phyloP scores from a whole-genome alignment of 1,140 invertebrate species.

The Matsumurasca onukii region DNA sequence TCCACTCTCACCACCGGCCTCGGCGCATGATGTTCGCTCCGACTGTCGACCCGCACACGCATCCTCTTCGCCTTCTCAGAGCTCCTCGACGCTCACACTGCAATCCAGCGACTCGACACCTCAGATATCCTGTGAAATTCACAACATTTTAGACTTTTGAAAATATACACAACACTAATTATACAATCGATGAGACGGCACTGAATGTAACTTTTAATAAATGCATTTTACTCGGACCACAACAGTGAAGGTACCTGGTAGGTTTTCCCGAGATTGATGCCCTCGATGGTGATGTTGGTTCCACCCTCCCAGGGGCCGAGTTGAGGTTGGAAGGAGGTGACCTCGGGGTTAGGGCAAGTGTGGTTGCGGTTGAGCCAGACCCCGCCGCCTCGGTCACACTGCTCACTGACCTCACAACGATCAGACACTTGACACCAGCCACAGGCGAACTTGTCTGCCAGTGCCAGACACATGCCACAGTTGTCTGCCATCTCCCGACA shows the following conservation, averaged over 20 bases:
- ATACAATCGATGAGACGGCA: too few species aligned
- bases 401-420: constrained; percentile 87
- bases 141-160: too few species aligned
- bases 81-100: constrained; percentile 82
- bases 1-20: constrained; percentile 88
- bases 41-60: constrained; percentile 86
- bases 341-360: constrained; percentile 71
- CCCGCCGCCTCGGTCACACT: constrained; percentile 75
- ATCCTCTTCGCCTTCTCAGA: constrained; percentile 84
- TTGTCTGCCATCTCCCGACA: constrained; percentile 93
- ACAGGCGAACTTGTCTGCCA: constrained; percentile 88
- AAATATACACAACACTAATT: too few species aligned
- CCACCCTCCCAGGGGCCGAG: constrained; percentile 91
- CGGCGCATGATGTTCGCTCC: constrained; percentile 69
- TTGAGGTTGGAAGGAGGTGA: constrained; percentile 74
- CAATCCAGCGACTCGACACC: constrained; percentile 78
- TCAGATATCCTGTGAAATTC: too few species aligned
- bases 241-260: constrained; percentile 92
- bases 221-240: too few species aligned
- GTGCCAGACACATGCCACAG: constrained; percentile 90
- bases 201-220: too few species aligned
- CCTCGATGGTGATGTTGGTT: constrained; percentile 91
- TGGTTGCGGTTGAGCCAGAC: constrained; percentile 80
- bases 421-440: constrained; percentile 93
- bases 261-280: constrained; percentile 91